Evolutionary conservation across 2,888 invertebrate genomes (phyloP), one percentile per base, ranked within the genome.

Genomic region (Amorpha juglandis): DNA sequence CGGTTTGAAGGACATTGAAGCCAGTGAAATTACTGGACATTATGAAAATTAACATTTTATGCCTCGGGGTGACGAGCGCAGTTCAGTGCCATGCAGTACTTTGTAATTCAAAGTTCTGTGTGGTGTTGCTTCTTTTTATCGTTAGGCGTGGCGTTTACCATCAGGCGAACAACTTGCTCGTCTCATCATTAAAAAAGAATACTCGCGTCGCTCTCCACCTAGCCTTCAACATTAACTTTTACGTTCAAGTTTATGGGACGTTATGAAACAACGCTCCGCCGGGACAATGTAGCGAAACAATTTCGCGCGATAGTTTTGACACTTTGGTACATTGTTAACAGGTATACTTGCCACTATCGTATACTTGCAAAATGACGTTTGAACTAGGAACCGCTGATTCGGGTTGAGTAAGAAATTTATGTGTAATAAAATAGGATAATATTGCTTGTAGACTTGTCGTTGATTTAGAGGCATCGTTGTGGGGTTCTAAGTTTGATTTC

Each of bases 281-380:
- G 88, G 86, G 85, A 88, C 87, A 85, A 78, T 83, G 84, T 84
- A 84, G 77, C 81, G 75, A 83, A 86, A 89, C 86, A 85, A 84
- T 88, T 87, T 84, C 76, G 76, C 72, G 71, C 82, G 75, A 81
- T 86, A 87, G 87, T 87, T 89, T 84, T 88, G 88, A 87, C 86
- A 89, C 84, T 85, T 83, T 70, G 78, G 79, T 82, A 84, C 81
- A 86, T 83, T 78, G 77, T 77, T 73, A 78, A 74, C 74, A 73
- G 74, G 74, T 78, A 74, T 78, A 75, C 72, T 63, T 63, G 62
- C 19, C 55, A 16, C 19, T 65, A 65, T 65, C 35, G 55, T 48
- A 12, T 47, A 33, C 33, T 55, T 48, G 35, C 47, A 8, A 19
- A 42, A 58, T 58, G 12, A 42, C 58, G 38, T 58, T 55, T 58